Base-by-base conservation (phyloP, 2,888 invertebrate genomes). In the Drepana falcataria region DNA sequence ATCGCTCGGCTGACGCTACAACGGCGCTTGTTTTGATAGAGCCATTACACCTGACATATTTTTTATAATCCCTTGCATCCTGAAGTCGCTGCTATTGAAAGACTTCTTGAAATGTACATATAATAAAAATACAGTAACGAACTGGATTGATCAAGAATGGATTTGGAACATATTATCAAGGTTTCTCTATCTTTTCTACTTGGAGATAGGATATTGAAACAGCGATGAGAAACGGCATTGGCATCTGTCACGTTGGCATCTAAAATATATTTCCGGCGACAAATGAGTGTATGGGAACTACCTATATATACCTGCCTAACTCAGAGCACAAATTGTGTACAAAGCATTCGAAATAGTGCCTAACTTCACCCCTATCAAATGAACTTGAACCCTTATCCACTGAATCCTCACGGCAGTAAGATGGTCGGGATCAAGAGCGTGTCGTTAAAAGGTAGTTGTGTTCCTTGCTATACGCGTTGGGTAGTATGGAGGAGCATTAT, bases 1-100 rank as follows among this genome's bases (percentile, higher is more conserved):
- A 81, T 78, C 79, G 77, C 73, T 64, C 67, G 69, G 64, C 75
- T 70, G 71, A 72, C 71, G 75, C 71, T 9, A 44, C 44, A 6
- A 44, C 71, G 64, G 66, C 64, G 77, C 74, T 77, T 82, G 78
- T 81, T 78, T 79, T 80, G 75, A 77, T 80, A 73, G 75, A 72
- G 71, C 75, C 73, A 77, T 81, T 81, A 78, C 68, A 71, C 67
- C 67, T 64, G 63, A 66, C 64, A 56, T 55, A 62, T 56, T 63
- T 65, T 65, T 63, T 62, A 63, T 65, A 65, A 65, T 61, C 59
- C 61, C 48, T 59, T 54, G 65, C 65, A 56, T 60, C 63, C 59
- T 54, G 51, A 64, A 64, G 62, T 9, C 44, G 44, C 44, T 44
- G 6, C 9, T 9, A 3, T 2, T 7, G 9, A 44, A 2, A 7